Conservation (phyloP, 2,113 vertebrate species). For the Chaetops frenatus region DNA sequence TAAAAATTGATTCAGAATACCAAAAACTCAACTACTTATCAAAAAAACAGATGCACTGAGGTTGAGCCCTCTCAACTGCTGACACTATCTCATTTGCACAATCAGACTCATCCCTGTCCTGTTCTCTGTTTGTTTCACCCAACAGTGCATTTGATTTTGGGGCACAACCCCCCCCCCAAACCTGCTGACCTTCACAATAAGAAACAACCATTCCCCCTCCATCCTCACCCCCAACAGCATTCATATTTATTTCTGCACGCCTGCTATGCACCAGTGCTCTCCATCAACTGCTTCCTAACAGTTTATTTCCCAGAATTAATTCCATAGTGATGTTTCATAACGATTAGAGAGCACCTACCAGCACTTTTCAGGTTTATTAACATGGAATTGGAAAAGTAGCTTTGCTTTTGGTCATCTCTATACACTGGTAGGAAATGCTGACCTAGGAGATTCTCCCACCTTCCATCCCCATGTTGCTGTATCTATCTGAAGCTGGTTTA, state of each 20-base stretch:
- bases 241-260: background rate
- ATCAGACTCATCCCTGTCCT: background rate
- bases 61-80: background rate
- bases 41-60: background rate
- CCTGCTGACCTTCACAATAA: rapidly evolving
- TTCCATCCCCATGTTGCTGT: background rate
- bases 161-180: background rate
- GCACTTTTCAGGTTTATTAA: background rate
- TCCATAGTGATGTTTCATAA: background rate
- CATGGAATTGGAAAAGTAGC: background rate
- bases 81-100: background rate
- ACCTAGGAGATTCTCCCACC: background rate
- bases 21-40: background rate
- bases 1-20: background rate
- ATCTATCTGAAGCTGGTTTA: background rate
- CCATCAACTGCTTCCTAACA: background rate
- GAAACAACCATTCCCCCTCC: background rate
- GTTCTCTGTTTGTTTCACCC: background rate
- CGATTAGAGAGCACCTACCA: background rate
- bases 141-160: background rate
- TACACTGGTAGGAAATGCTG: background rate
- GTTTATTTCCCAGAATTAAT: background rate
- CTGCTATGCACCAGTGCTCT: background rate
- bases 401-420: background rate
- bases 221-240: background rate